Conservation (phyloP, 2,113 vertebrate genomes). For the Tragelaphus scriptus region DNA sequence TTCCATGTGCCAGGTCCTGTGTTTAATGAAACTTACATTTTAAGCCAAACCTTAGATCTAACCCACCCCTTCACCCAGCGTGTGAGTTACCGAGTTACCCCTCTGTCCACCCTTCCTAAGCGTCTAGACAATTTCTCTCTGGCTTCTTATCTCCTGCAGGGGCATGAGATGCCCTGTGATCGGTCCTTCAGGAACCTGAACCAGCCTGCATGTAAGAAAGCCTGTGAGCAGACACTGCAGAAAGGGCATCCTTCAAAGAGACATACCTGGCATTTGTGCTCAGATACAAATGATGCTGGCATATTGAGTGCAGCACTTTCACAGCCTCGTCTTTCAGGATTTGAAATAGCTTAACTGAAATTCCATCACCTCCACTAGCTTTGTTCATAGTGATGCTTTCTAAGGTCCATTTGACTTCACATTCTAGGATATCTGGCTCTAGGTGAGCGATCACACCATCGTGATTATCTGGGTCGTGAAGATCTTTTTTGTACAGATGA, state of each 20-base stretch:
- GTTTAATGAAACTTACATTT: background rate
- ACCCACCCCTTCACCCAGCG: background rate
- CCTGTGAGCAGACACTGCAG: background rate
- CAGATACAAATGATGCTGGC: background rate
- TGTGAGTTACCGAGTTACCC: background rate
- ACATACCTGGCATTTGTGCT: background rate
- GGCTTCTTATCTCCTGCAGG: background rate
- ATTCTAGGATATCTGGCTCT: no score
- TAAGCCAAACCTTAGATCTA: background rate
- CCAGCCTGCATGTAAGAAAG: background rate
- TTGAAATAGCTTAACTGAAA: no score
- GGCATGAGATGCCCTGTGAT: background rate
- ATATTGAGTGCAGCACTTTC: no score
- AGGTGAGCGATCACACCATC: no score
- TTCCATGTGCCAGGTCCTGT: background rate
- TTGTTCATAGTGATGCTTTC: no score
- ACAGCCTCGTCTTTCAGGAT: no score
- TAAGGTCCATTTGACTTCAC: no score
- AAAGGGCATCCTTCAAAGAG: background rate
- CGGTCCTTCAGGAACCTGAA: background rate
- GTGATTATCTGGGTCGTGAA: no score
- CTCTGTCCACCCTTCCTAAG: background rate
- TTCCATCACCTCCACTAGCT: no score
- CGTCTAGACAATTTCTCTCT: background rate
- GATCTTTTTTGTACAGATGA: no score